A percentile compares a stretch with the other conserved stretches of the same genome.
These are phyloP conservation scores for Bombus consobrinus DNA, from an alignment of 1,140 invertebrate genomes.

Conservation along the genomic window DNA sequence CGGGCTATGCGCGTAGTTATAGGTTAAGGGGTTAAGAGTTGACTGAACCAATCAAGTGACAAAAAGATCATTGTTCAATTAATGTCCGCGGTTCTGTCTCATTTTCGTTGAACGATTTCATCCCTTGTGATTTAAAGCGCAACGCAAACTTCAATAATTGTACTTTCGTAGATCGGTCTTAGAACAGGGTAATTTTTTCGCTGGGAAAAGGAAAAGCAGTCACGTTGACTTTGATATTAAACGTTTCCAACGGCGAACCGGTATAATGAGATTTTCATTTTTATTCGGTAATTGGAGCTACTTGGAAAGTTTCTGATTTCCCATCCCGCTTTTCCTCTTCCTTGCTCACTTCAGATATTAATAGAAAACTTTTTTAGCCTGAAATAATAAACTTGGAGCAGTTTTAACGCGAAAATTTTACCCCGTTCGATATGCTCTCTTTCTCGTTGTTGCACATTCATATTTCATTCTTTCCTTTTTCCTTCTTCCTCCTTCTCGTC, in stretches of 20 bases:
- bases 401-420: constrained; percentile 20
- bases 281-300: constrained; percentile 45
- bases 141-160: background rate
- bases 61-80: background rate
- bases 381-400: constrained; percentile 45
- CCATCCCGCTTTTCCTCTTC: background rate
- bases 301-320: constrained; percentile 29
- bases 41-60: background rate
- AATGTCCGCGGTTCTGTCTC: background rate
- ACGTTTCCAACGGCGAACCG: constrained; percentile 3
- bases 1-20: no score
- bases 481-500: no score
- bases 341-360: constrained; percentile 11
- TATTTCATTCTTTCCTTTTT: no score
- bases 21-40: no score
- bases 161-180: background rate
- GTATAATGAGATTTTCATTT: constrained; percentile 48
- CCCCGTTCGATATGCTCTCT: background rate
- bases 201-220: background rate
- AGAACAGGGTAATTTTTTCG: background rate
- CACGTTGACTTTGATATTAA: constrained; percentile 30
- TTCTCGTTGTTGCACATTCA: background rate
- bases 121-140: background rate
- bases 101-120: background rate
- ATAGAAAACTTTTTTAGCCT: constrained; percentile 42